Base-by-base conservation (phyloP, 2,888 invertebrate genomes). In the Cosmopolites sordidus region DNA sequence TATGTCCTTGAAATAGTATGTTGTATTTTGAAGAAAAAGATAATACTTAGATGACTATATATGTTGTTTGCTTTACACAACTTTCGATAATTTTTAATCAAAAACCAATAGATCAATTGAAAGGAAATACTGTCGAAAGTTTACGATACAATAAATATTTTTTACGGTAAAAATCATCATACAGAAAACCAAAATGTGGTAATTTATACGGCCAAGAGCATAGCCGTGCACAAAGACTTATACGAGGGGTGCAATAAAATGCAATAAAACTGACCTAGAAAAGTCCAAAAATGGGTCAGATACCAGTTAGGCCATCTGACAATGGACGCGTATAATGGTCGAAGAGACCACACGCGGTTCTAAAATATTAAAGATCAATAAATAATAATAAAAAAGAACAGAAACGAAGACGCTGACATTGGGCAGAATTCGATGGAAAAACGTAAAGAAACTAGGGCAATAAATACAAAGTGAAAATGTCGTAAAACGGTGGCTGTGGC, bases 271-370 rank as follows among this genome's bases (percentile, higher is more conserved):
- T 47, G 43, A 15, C 30, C 39, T 33, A 43, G 40, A 53, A 48
- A 43, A 5, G 18, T 44, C 16, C 15, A 37, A 48, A 53, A 48
- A 43, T 53, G 44, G 53, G 53, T 53, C 53, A 53, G n/a, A 22
- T n/a, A 43, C 29, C 42, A 37, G 43, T 11, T n/a, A 43, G 14
- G 41, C 39, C 39, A 38, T 39, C 27, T 30, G 16, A 30, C 41
- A 37, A 42, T 3, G 30, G 27, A 45, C 45, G 37, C 40, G 40
- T 27, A 47, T 51, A 51, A 51, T 48, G 30, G 37, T 38, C 6
- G 22, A 17, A 27, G 40, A 48, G 51, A 51, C 55, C 55, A 43
- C 55, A 51, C 50, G 55, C 48, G 55, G 55, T 48, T 47, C 44
- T 29, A 5, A 12, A 33, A 33, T 33, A 33, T 33, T 33, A 33